These are phyloP conservation scores for Cheirogaleus medius DNA, from an alignment of 2,113 vertebrate species.

Conservation along the genomic window DNA sequence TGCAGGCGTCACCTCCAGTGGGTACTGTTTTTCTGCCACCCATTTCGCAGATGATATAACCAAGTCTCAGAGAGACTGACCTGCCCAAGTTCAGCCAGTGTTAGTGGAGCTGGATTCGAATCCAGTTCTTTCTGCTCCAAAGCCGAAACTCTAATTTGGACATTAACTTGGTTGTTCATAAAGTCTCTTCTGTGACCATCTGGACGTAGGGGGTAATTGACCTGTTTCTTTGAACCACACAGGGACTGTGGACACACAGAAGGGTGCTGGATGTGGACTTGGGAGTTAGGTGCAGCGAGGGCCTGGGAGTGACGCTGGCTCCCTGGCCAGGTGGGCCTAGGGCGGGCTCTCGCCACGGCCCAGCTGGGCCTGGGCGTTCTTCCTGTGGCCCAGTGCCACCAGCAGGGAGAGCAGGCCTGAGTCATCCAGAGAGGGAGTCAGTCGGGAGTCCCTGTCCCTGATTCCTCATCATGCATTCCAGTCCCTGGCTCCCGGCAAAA, in stretches of 20 bases:
- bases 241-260: not conserved
- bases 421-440: not conserved
- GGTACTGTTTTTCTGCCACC: not conserved
- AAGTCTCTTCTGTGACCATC: not conserved
- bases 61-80: not conserved
- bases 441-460: not conserved
- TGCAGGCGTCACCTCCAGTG: rapidly evolving
- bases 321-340: not conserved
- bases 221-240: not conserved
- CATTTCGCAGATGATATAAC: not conserved
- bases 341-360: not conserved
- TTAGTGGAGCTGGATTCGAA: not conserved
- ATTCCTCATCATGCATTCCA: not conserved
- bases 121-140: not conserved
- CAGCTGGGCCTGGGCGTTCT: not conserved
- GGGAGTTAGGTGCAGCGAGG: not conserved
- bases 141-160: not conserved
- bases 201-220: rapidly evolving
- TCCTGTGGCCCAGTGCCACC: not conserved
- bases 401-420: not conserved
- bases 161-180: rapidly evolving
- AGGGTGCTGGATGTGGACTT: not conserved
- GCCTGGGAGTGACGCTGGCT: rapidly evolving
- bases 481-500: not conserved
- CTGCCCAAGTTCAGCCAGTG: not conserved